phyloP scores from a whole-genome alignment of 1,140 invertebrate species.

The Rhopalosiphum padi region DNA sequence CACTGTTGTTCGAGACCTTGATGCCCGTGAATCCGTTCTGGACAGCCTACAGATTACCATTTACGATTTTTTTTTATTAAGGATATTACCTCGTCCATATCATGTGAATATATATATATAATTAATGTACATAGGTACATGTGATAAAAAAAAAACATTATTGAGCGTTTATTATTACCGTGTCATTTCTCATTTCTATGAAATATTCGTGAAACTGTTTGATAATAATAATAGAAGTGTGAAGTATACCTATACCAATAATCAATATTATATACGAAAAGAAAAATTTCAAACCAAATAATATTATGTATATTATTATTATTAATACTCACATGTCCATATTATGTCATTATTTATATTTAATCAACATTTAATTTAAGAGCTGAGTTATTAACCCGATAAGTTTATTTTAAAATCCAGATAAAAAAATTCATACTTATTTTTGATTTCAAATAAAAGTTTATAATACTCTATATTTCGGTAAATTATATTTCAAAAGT shows the following conservation, averaged over 20 bases:
- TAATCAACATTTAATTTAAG: background rate
- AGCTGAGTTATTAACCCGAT: background rate
- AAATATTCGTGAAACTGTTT: background rate
- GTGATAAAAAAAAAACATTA: conserved; percentile 45
- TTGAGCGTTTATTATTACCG: background rate
- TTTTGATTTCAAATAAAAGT: background rate
- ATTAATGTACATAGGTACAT: background rate
- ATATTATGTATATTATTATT: background rate
- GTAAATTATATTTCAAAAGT: background rate
- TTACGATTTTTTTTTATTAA: conserved; percentile 47
- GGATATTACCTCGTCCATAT: conserved; percentile 50
- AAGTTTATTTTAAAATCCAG: background rate
- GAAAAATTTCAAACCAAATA: background rate
- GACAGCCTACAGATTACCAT: conserved; percentile 54
- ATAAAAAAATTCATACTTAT: background rate
- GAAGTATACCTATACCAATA: background rate
- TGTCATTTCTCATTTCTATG: conserved; percentile 40
- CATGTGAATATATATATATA: background rate
- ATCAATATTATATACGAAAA: background rate
- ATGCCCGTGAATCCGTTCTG: conserved; percentile 40
- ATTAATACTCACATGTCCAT: background rate
- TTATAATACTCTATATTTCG: background rate
- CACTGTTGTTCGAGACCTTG: conserved; percentile 42
- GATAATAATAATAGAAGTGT: background rate
- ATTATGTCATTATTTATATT: background rate